phyloP scores from a whole-genome alignment of 2,888 invertebrate genomes.

The Eupithecia tripunctaria region DNA sequence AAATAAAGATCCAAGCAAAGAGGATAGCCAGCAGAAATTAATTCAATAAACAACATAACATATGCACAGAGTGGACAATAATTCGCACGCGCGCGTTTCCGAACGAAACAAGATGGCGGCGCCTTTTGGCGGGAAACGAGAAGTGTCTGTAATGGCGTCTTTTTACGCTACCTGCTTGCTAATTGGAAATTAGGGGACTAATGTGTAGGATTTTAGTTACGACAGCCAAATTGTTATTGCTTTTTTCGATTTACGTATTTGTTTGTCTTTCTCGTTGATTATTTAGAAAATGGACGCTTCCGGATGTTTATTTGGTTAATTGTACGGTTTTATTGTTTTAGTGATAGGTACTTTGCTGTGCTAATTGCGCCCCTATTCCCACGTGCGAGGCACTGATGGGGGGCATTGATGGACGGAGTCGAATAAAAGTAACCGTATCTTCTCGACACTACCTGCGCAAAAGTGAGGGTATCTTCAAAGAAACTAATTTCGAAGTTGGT shows the following conservation, averaged over 20 bases:
- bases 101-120: conserved; percentile 61
- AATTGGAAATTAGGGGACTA: conserved; percentile 81
- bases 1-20: conserved; percentile 56
- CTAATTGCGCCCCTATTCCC: conserved; percentile 24
- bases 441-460: neutral
- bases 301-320: conserved; percentile 41
- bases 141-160: conserved; percentile 78
- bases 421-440: conserved; percentile 2
- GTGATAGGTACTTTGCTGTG: conserved; percentile 22
- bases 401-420: conserved; percentile 23
- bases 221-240: conserved; percentile 73
- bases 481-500: neutral
- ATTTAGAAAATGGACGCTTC: conserved; percentile 52
- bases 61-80: conserved; percentile 78
- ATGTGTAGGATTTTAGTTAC: conserved; percentile 79
- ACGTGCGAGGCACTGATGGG: conserved; percentile 25
- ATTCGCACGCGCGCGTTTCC: conserved; percentile 80
- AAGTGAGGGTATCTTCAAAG: neutral
- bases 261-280: conserved; percentile 65
- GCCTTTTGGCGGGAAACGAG: conserved; percentile 76
- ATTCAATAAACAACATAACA: conserved; percentile 83
- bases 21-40: conserved; percentile 76
- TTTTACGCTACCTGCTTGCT: conserved; percentile 84
- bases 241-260: conserved; percentile 72
- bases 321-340: conserved; percentile 36